phyloP scores from a whole-genome alignment of 2,888 invertebrate species.

The Harpalus rufipes region DNA sequence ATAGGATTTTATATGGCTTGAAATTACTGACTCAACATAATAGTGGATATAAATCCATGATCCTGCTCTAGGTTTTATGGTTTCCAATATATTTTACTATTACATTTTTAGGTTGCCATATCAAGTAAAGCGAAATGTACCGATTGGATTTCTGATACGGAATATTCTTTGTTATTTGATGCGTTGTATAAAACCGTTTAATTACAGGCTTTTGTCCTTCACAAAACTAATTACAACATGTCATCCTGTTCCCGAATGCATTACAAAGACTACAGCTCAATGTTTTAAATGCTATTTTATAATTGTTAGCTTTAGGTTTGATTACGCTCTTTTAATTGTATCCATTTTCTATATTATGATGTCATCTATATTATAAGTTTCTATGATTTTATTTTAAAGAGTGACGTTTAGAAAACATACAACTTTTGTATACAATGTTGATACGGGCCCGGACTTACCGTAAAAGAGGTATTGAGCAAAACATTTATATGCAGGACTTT shows the following conservation, averaged over 20 bases:
- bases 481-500: too few relatives aligned
- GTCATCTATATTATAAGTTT: slow-evolving; percentile 14
- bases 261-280: not conserved
- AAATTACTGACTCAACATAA: not conserved
- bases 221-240: slow-evolving; percentile 35
- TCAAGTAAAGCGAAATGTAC: not conserved
- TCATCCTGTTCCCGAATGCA: slow-evolving; percentile 36
- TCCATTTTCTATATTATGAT: not conserved
- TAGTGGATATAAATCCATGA: not conserved
- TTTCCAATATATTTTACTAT: not conserved
- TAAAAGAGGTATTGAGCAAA: too few relatives aligned
- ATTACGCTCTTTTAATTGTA: slow-evolving; percentile 1
- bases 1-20: not conserved
- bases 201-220: slow-evolving; percentile 43
- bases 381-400: not conserved
- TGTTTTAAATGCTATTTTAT: slow-evolving; percentile 36
- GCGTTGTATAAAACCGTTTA: slow-evolving; percentile 24
- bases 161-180: slow-evolving; percentile 39
- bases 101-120: not conserved
- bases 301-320: not conserved
- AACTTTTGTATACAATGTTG: too few relatives aligned
- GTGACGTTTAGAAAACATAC: too few relatives aligned
- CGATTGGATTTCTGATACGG: slow-evolving; percentile 9
- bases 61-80: not conserved
- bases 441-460: too few relatives aligned